phyloP scores from a whole-genome alignment of 2,888 invertebrate species.

The Labia minor region DNA sequence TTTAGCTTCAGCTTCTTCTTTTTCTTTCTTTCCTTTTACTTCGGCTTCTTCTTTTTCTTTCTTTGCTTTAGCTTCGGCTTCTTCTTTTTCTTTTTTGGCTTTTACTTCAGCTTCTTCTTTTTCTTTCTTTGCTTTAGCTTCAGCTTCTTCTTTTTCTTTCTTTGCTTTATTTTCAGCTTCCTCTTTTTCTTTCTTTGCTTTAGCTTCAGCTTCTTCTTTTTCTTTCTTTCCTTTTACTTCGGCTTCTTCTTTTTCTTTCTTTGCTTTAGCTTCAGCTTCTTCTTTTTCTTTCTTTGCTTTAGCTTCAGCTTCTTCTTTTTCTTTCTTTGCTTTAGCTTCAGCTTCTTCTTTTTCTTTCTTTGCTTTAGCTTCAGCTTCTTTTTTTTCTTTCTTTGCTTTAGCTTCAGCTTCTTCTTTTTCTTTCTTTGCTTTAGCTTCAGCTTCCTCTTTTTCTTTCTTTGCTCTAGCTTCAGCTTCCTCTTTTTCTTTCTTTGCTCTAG shows the following conservation, averaged over 20 bases:
- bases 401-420: too few relatives aligned
- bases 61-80: background rate
- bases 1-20: slow-evolving; percentile 19
- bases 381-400: slow-evolving; percentile 24
- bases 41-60: background rate
- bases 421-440: slow-evolving; percentile 21
- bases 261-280: slow-evolving; percentile 33
- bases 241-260: slow-evolving; percentile 33
- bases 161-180: too few relatives aligned
- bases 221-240: slow-evolving; percentile 25
- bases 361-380: slow-evolving; percentile 22
- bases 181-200: slow-evolving; percentile 4
- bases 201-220: background rate
- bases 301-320: slow-evolving; percentile 17
- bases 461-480: too few relatives aligned
- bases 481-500: too few relatives aligned
- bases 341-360: slow-evolving; percentile 21
- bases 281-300: slow-evolving; percentile 17
- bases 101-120: slow-evolving; percentile 27
- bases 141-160: too few relatives aligned
- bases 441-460: slow-evolving; percentile 19
- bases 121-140: slow-evolving; percentile 4
- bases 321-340: slow-evolving; percentile 17
- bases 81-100: slow-evolving; percentile 25
- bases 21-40: background rate